These are phyloP conservation scores for Phymanthus crucifer DNA, from an alignment of 92 coral and sea anemone species.

Conservation along the genomic window DNA sequence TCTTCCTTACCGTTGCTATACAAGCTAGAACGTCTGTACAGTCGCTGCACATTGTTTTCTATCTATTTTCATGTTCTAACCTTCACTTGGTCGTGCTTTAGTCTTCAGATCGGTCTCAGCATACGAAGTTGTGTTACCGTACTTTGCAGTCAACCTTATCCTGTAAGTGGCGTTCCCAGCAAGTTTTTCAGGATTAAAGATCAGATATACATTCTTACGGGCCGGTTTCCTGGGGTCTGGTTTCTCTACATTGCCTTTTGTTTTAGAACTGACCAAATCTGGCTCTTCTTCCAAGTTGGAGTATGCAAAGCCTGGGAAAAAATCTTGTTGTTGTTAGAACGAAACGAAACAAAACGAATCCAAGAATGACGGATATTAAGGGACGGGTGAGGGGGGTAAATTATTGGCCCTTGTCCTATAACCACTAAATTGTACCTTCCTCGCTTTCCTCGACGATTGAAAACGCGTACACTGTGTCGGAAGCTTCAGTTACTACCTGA, in stretches of 20 bases:
- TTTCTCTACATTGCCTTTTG: background rate
- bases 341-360: too few species aligned
- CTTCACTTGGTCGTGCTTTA: conserved; percentile 41
- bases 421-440: background rate
- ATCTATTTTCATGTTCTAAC: conserved; percentile 15
- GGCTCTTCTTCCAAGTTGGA: conserved; percentile 13
- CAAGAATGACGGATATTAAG: too few species aligned
- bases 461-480: background rate
- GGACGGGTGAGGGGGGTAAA: too few species aligned
- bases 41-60: background rate
- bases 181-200: conserved; percentile 27
- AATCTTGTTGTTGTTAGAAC: background rate
- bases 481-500: background rate
- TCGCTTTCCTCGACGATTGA: background rate
- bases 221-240: conserved; percentile 5
- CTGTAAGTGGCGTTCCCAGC: conserved; percentile 25
- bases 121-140: conserved; percentile 45
- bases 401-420: too few species aligned
- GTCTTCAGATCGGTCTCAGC: conserved; percentile 46
- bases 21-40: too few species aligned
- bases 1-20: too few species aligned
- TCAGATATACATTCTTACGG: background rate
- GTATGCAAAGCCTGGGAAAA: conserved; percentile 3
- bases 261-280: conserved; percentile 2
- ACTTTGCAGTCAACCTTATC: conserved; percentile 25